Percentiles rank a stretch among this genome's conserved stretches.
phyloP scores from a whole-genome alignment of 2,113 vertebrate genomes.

The Microtus richardsoni region DNA sequence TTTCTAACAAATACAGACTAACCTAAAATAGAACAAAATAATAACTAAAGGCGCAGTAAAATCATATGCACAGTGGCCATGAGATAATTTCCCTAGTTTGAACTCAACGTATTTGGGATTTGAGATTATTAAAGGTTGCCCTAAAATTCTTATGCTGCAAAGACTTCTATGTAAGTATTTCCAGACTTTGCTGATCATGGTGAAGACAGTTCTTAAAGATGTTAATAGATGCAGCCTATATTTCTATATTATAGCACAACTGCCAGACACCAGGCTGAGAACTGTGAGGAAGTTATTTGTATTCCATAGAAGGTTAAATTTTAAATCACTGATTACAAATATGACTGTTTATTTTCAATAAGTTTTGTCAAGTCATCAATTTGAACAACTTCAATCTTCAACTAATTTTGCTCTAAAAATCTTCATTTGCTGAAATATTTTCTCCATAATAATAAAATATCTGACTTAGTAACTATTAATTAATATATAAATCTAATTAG shows the following conservation, averaged over 20 bases:
- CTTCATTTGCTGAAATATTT: not conserved
- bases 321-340: not conserved
- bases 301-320: not conserved
- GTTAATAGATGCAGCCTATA: not conserved
- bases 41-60: not conserved
- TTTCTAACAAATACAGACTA: constrained; percentile 40
- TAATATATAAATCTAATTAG: not conserved
- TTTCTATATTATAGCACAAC: not conserved
- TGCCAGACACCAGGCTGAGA: too few species aligned
- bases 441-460: not conserved
- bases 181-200: accelerated
- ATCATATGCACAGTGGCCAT: not conserved
- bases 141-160: not conserved
- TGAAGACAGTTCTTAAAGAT: not conserved
- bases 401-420: not conserved
- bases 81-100: not conserved
- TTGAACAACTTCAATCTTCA: not conserved
- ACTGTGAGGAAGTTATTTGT: accelerated
- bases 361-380: not conserved
- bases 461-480: not conserved
- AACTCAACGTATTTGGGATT: not conserved
- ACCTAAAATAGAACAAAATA: constrained; percentile 22
- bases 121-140: not conserved
- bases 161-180: not conserved
- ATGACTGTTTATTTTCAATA: not conserved